Evolutionary conservation across 1,140 invertebrate genomes (phyloP), one percentile per base, ranked within the genome.

Genomic region (Heterodera carotae): DNA sequence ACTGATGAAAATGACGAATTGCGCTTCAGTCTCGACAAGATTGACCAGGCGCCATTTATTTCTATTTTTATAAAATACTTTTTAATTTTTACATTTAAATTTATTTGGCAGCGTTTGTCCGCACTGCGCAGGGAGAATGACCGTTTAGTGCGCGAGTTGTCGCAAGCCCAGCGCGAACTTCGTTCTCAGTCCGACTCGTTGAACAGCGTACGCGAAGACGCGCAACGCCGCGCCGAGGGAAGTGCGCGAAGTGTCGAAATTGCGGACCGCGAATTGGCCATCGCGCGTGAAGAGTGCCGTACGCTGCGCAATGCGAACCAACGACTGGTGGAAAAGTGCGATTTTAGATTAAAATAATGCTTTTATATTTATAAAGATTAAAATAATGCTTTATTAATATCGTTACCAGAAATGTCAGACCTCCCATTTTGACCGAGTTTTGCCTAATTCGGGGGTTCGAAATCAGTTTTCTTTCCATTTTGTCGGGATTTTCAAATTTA

Each of bases 251-350:
- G 53, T n/a, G 68, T 76, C 3, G 74, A 81, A 34, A 73, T 84
- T 53, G 70, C 60, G 33, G 77, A 76, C 64, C 34, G 72, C 39
- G 84, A 85, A 39, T 62, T 85, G 43, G 22, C 29, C 22, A 69
- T 79, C 27, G 36, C 83, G 27, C 39, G 72, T 43, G 82, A 83
- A 66, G 84, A 85, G 72, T 59, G 76, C 53, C 36, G 69, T 25
- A 53, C 81, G 59, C n/a, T 84, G 29, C 80, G 77, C 53, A 62
- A 36, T 29, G 80, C 84, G 43, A 77, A 84, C 73, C 79, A 84
- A 29, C 27, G 81, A 43, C 66, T 84, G 15, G 75, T 84, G 15
- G 27, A 70, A 29, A 84, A 64, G 80, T 81, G 68, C 53, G 29
- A 68, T 56, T 31, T 53, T 22, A 43, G 39, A 6, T 6, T 8